Percentiles rank a stretch among this genome's conserved stretches.
These are phyloP conservation scores for Kuschelorhynchus macadamiae DNA, from an alignment of 2,888 invertebrate genomes.

Conservation along the genomic window DNA sequence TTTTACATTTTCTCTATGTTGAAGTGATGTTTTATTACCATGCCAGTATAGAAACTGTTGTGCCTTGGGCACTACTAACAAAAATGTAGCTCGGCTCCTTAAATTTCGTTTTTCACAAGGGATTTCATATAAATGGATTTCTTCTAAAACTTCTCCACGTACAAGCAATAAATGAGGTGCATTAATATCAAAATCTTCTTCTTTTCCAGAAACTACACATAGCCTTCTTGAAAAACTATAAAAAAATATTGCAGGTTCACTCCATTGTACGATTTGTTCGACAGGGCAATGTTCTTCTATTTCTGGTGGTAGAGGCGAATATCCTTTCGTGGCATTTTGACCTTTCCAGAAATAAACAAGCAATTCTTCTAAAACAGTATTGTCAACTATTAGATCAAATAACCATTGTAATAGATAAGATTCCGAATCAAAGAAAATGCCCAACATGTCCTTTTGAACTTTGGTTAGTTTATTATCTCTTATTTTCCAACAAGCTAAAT, in stretches of 20 bases:
- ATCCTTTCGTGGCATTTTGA: slow-evolving; percentile 54
- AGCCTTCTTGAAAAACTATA: slow-evolving; percentile 52
- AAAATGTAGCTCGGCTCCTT: slow-evolving; percentile 55
- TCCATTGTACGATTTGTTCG: slow-evolving; percentile 57
- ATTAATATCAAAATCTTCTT: slow-evolving; percentile 42
- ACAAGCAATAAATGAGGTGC: slow-evolving; percentile 53
- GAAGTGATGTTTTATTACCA: slow-evolving; percentile 39
- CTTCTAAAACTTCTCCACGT: slow-evolving; percentile 53
- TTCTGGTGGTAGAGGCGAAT: slow-evolving; percentile 56
- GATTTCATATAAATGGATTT: slow-evolving; percentile 58
- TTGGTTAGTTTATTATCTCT: slow-evolving; percentile 39
- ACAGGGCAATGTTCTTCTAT: slow-evolving; percentile 55
- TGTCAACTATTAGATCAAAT: slow-evolving; percentile 48
- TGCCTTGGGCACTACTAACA: slow-evolving; percentile 50
- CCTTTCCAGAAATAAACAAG: slow-evolving; percentile 59
- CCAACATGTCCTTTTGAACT: slow-evolving; percentile 19
- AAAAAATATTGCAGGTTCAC: slow-evolving; percentile 58
- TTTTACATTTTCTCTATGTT: slow-evolving; percentile 29
- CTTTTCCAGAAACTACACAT: slow-evolving; percentile 49
- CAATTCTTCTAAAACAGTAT: slow-evolving; percentile 33
- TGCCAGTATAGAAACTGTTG: slow-evolving; percentile 54
- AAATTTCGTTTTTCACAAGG: slow-evolving; percentile 51
- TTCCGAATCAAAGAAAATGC: slow-evolving; percentile 52
- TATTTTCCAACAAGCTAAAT: slow-evolving; percentile 53
- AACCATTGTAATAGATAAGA: slow-evolving; percentile 55